These are phyloP conservation scores for Lagocephalus sceleratus DNA, from an alignment of 2,797 vertebrate species.

Conservation along the genomic window DNA sequence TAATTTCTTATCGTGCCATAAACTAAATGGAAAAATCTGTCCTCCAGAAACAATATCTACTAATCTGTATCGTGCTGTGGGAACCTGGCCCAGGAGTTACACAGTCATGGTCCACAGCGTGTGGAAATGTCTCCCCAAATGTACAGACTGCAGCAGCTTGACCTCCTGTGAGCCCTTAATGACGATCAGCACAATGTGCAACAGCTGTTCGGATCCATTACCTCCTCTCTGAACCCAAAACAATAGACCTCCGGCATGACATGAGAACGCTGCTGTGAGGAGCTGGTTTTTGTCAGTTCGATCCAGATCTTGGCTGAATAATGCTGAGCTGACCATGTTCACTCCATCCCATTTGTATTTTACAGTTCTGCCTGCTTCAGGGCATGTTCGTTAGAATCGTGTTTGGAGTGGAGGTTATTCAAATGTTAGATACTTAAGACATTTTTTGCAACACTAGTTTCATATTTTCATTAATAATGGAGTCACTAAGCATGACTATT, in stretches of 20 bases:
- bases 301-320: slow-evolving; percentile 12
- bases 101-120: not conserved
- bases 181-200: slow-evolving; percentile 47
- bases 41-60: not conserved
- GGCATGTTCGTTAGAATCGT: too few species aligned
- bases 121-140: slow-evolving; percentile 12
- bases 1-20: not conserved
- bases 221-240: slow-evolving; percentile 59
- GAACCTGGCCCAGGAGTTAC: not conserved
- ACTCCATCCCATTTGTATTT: slow-evolving; percentile 11
- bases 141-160: slow-evolving; percentile 8
- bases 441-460: too few species aligned
- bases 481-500: too few species aligned
- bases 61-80: not conserved
- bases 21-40: not conserved
- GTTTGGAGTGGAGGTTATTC: too few species aligned
- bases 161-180: slow-evolving; percentile 45
- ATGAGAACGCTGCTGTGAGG: slow-evolving; percentile 26
- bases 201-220: slow-evolving; percentile 66
- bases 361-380: too few species aligned
- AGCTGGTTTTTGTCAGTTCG: slow-evolving; percentile 11
- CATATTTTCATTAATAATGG: too few species aligned
- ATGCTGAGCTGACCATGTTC: slow-evolving; percentile 10
- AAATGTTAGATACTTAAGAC: too few species aligned
- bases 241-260: slow-evolving; percentile 23